Evolutionary conservation across 1,140 invertebrate species (phyloP).

Genomic region (Neodiprion fabricii): DNA sequence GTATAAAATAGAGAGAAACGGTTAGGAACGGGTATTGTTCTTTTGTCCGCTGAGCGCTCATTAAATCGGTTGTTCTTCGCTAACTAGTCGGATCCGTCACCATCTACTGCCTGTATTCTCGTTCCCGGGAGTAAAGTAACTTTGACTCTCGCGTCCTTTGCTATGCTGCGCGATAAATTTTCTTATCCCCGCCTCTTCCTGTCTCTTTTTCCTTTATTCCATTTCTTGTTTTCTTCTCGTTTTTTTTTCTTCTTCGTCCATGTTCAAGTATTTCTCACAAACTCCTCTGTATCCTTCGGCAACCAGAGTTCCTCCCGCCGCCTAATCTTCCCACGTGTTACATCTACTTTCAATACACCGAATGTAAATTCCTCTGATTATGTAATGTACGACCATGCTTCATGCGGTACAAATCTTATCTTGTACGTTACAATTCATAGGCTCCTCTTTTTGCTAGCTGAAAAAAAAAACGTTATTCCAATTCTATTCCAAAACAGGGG

Average conservation of each 20-base stretch:
- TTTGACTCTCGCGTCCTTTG: neutral
- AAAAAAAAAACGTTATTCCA: too few species aligned
- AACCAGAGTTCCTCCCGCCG: too few species aligned
- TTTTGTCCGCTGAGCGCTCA: conserved; percentile 16
- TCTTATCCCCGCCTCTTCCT: neutral
- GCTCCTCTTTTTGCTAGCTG: too few species aligned
- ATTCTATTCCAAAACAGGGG: too few species aligned
- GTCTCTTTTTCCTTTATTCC: neutral
- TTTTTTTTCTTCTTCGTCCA: neutral
- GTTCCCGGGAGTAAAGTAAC: neutral
- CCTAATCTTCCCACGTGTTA: too few species aligned
- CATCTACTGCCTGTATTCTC: neutral
- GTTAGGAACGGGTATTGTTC: neutral
- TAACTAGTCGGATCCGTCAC: conserved; percentile 19
- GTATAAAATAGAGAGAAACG: neutral
- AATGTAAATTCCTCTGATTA: too few species aligned
- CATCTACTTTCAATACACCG: too few species aligned
- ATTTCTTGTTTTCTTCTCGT: neutral
- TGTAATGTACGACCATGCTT: too few species aligned
- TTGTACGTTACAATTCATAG: too few species aligned
- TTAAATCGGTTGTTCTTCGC: conserved; percentile 27
- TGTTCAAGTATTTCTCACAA: too few species aligned
- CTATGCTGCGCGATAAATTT: neutral
- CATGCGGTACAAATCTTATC: too few species aligned
- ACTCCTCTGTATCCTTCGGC: too few species aligned